Conservation (phyloP, 2,888 invertebrate genomes). For the Pterostichus madidus region DNA sequence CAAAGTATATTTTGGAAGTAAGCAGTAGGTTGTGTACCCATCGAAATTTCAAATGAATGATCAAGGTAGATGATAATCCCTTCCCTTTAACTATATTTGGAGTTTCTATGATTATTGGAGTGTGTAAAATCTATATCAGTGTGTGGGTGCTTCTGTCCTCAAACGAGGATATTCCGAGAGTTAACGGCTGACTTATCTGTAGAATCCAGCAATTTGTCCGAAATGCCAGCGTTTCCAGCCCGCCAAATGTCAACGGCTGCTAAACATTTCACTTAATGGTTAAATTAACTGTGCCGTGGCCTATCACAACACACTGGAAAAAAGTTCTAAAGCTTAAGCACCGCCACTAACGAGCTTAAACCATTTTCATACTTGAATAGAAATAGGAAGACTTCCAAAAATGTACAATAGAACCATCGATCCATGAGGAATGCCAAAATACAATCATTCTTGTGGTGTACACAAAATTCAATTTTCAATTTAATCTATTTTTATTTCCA, state of each 20-base stretch:
- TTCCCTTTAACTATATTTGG: background rate
- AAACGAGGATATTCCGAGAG: conserved; percentile 13
- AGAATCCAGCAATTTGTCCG: conserved; percentile 56
- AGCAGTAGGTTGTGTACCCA: background rate
- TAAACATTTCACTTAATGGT: conserved; percentile 55
- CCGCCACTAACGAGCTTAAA: conserved; percentile 17
- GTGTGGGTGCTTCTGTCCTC: background rate
- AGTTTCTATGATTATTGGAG: conserved; percentile 40
- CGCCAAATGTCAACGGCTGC: conserved; percentile 46
- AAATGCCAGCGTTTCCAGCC: conserved; percentile 40
- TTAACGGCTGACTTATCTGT: conserved; percentile 50
- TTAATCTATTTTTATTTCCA: too few species aligned
- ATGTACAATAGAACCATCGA: too few species aligned
- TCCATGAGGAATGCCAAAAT: too few species aligned
- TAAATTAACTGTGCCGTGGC: conserved; percentile 52
- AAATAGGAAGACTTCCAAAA: too few species aligned
- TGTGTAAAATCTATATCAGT: conserved; percentile 24
- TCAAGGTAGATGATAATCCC: conserved; percentile 18
- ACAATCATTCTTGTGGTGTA: too few species aligned
- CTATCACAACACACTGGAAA: conserved; percentile 6
- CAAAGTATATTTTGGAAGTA: background rate
- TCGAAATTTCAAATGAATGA: conserved; percentile 39
- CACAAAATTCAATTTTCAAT: too few species aligned
- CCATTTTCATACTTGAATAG: too few species aligned
- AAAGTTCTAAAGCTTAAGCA: conserved; percentile 19